A percentile compares a stretch with the other conserved stretches of the same genome.
These are phyloP conservation scores for Platycercus adscitus DNA, from an alignment of 2,113 vertebrate species.

Conservation along the genomic window DNA sequence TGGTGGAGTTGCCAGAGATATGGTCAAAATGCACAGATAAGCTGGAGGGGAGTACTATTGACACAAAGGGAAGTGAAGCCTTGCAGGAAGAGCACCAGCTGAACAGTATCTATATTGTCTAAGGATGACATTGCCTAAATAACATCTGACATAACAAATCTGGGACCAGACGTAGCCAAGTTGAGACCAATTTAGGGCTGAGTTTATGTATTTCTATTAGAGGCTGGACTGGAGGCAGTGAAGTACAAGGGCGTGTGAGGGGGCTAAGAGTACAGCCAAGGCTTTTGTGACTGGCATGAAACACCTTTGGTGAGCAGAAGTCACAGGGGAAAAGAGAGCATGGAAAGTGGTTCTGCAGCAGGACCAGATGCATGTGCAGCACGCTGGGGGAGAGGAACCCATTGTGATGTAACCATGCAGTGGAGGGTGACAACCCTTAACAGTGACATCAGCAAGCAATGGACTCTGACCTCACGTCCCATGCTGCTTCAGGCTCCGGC, in stretches of 20 bases:
- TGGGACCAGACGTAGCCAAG: neutral
- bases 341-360: neutral
- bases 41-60: neutral
- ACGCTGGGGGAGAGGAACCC: too few relatives aligned
- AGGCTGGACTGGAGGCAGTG: neutral
- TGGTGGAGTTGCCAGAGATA: neutral
- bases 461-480: neutral
- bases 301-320: neutral
- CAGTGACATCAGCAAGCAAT: neutral
- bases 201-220: too few relatives aligned
- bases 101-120: neutral
- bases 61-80: neutral
- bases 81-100: neutral
- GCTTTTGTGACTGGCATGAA: neutral
- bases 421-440: neutral
- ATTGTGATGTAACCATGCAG: neutral
- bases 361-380: neutral
- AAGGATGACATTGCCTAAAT: neutral
- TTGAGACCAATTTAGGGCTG: neutral
- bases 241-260: neutral
- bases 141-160: neutral
- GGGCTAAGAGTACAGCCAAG: neutral
- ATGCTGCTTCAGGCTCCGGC: neutral
- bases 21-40: neutral
- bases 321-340: neutral